Evolutionary conservation across 1,140 invertebrate species (phyloP).

Genomic region (Nymphalis io): DNA sequence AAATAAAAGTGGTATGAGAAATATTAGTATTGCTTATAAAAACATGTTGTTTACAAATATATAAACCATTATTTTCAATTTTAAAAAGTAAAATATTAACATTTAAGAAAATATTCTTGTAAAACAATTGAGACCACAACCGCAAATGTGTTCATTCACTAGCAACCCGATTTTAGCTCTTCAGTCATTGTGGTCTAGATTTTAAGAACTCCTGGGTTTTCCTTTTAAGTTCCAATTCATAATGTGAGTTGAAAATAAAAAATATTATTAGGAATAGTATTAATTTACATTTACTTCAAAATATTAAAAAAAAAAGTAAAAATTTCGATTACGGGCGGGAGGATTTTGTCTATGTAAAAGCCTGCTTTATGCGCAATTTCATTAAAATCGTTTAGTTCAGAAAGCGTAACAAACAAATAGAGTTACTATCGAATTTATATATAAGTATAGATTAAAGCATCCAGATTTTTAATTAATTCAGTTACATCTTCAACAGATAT

Average conservation of each 20-base stretch:
- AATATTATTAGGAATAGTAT: not conserved
- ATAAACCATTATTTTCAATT: not conserved
- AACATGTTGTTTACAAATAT: not conserved
- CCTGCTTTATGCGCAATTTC: too few relatives aligned
- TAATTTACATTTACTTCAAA: too few relatives aligned
- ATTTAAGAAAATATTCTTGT: constrained; percentile 7
- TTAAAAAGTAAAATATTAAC: not conserved
- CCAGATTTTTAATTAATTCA: too few relatives aligned
- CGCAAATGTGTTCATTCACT: not conserved
- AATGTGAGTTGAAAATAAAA: not conserved
- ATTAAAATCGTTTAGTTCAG: too few relatives aligned
- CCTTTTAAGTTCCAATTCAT: not conserved
- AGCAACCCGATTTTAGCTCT: constrained; percentile 3
- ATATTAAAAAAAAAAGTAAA: too few relatives aligned
- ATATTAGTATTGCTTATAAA: not conserved
- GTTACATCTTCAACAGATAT: too few relatives aligned
- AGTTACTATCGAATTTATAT: too few relatives aligned
- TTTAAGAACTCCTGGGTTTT: constrained; percentile 14
- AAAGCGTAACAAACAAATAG: too few relatives aligned
- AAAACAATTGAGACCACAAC: constrained; percentile 6
- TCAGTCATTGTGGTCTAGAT: constrained; percentile 13
- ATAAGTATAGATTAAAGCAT: too few relatives aligned
- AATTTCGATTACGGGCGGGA: too few relatives aligned
- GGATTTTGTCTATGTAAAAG: too few relatives aligned
- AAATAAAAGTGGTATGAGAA: too few relatives aligned